Conservation (phyloP, 1,140 invertebrate species). For the Catajapyx aquilonaris region DNA sequence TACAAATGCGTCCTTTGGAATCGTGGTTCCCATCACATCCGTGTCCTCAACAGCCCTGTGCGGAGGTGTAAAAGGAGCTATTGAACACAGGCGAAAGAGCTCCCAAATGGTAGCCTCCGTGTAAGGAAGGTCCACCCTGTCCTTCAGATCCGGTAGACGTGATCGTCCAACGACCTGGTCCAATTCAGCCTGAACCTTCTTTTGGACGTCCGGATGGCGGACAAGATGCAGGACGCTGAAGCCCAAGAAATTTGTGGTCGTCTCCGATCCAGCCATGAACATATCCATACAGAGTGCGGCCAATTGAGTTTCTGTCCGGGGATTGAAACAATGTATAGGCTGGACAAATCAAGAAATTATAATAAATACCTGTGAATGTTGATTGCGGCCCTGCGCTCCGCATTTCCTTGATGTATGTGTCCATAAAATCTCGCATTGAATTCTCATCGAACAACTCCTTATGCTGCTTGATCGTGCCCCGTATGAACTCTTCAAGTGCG, state of each 20-base stretch:
- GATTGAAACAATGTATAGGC: too few species aligned
- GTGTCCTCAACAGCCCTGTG: slow-evolving; percentile 52
- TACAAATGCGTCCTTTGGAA: slow-evolving; percentile 39
- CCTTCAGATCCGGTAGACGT: slow-evolving; percentile 39
- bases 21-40: slow-evolving; percentile 39
- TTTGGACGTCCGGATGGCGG: slow-evolving; percentile 52
- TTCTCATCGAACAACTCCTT: too few species aligned
- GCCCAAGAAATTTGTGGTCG: slow-evolving; percentile 50
- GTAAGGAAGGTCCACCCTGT: slow-evolving; percentile 54
- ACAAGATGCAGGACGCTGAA: slow-evolving; percentile 59
- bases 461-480: too few species aligned
- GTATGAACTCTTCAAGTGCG: neutral
- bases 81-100: slow-evolving; percentile 51
- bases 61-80: slow-evolving; percentile 51
- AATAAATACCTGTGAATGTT: too few species aligned
- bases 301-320: slow-evolving; percentile 47
- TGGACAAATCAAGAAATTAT: too few species aligned
- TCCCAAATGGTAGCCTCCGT: slow-evolving; percentile 54
- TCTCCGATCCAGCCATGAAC: slow-evolving; percentile 65
- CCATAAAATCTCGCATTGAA: slow-evolving; percentile 26
- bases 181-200: slow-evolving; percentile 55
- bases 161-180: slow-evolving; percentile 46
- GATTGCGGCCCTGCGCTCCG: too few species aligned
- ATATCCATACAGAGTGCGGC: slow-evolving; percentile 55
- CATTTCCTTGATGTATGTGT: slow-evolving; percentile 19